Evolutionary conservation across 2,113 vertebrate species (phyloP).

Genomic region (Hypanus sabinus): DNA sequence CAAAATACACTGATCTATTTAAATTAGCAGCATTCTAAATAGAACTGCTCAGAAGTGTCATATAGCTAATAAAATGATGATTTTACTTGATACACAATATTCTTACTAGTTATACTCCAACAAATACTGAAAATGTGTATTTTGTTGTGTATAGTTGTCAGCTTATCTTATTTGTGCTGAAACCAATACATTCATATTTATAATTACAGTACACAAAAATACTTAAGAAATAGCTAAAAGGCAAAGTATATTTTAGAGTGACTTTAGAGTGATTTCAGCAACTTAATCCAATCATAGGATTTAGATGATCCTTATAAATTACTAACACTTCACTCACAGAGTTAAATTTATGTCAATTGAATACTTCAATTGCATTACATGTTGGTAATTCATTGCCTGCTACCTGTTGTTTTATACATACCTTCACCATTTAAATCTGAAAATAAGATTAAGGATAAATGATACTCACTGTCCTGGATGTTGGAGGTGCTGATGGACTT

Average conservation of each 20-base stretch:
- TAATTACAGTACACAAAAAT: background rate
- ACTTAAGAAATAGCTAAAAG: background rate
- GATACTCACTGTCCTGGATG: slow-evolving; percentile 89
- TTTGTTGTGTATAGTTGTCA: background rate
- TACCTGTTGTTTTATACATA: background rate
- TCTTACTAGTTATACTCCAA: background rate
- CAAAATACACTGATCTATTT: slow-evolving; percentile 1
- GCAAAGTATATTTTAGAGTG: too few relatives aligned
- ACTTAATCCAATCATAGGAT: background rate
- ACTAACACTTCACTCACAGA: background rate
- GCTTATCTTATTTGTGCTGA: background rate
- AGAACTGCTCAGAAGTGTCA: background rate
- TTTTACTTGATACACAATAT: background rate
- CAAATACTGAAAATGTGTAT: background rate
- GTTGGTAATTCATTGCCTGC: background rate
- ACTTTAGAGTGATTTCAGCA: background rate
- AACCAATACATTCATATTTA: background rate
- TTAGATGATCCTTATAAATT: background rate
- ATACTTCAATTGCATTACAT: background rate
- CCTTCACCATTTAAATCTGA: background rate
- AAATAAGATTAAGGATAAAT: slow-evolving; percentile 15
- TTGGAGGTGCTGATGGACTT: slow-evolving; percentile 93
- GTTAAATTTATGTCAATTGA: slow-evolving; percentile 7
- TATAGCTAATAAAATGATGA: background rate
- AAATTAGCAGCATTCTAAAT: background rate